Evolutionary conservation across 2,797 vertebrate species (phyloP), one percentile per base, ranked within the genome.

Genomic region (Podarcis lilfordi): DNA sequence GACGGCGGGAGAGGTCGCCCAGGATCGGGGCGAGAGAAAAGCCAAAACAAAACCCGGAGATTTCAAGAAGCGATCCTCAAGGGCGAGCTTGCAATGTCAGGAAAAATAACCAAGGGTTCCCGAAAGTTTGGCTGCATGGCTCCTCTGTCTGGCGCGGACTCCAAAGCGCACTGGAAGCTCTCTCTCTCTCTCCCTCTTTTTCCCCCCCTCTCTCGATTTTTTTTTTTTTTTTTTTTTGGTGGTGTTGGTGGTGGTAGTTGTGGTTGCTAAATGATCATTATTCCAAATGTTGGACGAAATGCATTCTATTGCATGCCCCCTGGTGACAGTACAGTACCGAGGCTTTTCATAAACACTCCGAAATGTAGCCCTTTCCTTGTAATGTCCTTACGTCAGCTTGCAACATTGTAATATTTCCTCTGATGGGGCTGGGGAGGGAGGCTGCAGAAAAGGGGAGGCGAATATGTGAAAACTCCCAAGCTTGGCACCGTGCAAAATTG

Each of bases 221-320:
- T 71, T 71, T 40, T 64, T 32, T 32, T 32, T 32, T 74, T 83
- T 77, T 55, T 78, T 79, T 80, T 68, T 40, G 35, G 50, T 77
- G 32, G 59, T 61, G 43, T 64, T 64, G 15, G 78, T 89, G 88
- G 75, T 79, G 40, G 78, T 93, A 83, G 89, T 88, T 79, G 92
- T 90, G 91, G 86, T 91, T 90, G 91, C 85, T 92, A 91, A 93
- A 94, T 84, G 92, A 88, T 93, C 93, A 90, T 92, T 90, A 94
- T 93, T 91, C 92, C 87, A 89, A 93, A 93, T 86, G 92, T 97
- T 97, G 97, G 96, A 96, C 96, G 89, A 96, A 96, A 96, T 95
- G 97, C 96, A 96, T 97, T 96, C 95, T 96, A 95, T 86, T 96
- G 95, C 96, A 94, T 97, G 97, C 96, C 97, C 97, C 97, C 97